phyloP scores from a whole-genome alignment of 53 echinoderm and acorn worm genomes.

The Crossaster papposus region DNA sequence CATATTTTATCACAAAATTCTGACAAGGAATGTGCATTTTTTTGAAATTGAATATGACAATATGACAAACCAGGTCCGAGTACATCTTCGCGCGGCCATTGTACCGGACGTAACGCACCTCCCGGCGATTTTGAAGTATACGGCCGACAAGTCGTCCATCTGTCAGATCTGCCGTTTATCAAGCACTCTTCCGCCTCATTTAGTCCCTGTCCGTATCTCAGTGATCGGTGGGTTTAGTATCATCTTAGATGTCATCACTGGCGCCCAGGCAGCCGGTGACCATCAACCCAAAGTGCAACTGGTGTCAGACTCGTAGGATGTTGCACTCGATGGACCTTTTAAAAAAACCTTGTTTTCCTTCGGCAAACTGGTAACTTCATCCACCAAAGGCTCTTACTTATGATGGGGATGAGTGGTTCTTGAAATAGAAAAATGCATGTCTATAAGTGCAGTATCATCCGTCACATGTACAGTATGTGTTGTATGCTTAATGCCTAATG shows the following conservation, averaged over 20 bases:
- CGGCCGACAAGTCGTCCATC: background rate
- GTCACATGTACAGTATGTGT: too few species aligned
- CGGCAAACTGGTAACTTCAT: background rate
- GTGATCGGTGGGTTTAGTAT: background rate
- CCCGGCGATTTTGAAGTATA: background rate
- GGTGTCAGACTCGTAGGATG: constrained; percentile 39
- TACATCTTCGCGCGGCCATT: background rate
- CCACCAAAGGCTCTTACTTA: background rate
- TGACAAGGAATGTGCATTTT: too few species aligned
- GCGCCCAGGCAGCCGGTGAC: background rate
- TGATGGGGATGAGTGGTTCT: background rate
- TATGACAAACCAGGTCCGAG: background rate
- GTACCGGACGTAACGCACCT: constrained; percentile 10
- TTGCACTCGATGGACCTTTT: background rate
- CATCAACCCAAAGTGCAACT: constrained; percentile 42
- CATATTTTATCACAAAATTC: too few species aligned
- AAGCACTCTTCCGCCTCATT: constrained; percentile 31
- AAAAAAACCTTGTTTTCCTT: background rate
- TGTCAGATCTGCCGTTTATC: background rate
- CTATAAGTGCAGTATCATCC: too few species aligned
- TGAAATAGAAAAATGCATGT: background rate
- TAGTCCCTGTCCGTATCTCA: constrained; percentile 21
- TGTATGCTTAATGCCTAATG: too few species aligned
- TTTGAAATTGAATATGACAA: background rate
- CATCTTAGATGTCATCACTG: background rate